Conservation (phyloP, 1,140 invertebrate genomes). For the Cherax quadricarinatus region DNA sequence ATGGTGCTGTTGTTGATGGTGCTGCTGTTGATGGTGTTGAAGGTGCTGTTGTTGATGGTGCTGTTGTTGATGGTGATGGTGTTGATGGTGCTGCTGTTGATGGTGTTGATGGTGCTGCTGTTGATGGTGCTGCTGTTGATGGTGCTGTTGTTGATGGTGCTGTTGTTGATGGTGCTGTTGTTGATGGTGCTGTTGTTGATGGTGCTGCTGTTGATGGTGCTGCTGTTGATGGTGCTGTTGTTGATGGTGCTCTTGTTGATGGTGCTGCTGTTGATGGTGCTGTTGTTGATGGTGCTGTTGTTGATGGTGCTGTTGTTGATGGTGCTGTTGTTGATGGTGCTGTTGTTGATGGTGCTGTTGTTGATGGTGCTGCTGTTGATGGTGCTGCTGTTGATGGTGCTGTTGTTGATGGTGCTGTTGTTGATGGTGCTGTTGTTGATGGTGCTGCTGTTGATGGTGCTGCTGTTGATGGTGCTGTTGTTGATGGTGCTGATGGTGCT, state of each 20-base stretch:
- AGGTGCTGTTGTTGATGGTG: not conserved
- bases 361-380: not conserved
- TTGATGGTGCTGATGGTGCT: not conserved
- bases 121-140: not conserved
- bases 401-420: not conserved
- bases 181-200: not conserved
- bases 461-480: not conserved
- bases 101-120: not conserved
- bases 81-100: not conserved
- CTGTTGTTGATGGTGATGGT: no score
- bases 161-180: not conserved
- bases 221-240: not conserved
- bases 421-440: not conserved
- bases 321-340: not conserved
- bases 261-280: not conserved
- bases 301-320: not conserved
- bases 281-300: not conserved
- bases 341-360: not conserved
- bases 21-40: no score
- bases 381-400: not conserved
- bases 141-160: not conserved
- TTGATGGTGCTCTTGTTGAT: not conserved
- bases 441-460: not conserved
- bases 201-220: not conserved
- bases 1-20: no score